Evolutionary conservation across 2,113 vertebrate species (phyloP), one percentile per base, ranked within the genome.

Genomic region (Oryzias javanicus): DNA sequence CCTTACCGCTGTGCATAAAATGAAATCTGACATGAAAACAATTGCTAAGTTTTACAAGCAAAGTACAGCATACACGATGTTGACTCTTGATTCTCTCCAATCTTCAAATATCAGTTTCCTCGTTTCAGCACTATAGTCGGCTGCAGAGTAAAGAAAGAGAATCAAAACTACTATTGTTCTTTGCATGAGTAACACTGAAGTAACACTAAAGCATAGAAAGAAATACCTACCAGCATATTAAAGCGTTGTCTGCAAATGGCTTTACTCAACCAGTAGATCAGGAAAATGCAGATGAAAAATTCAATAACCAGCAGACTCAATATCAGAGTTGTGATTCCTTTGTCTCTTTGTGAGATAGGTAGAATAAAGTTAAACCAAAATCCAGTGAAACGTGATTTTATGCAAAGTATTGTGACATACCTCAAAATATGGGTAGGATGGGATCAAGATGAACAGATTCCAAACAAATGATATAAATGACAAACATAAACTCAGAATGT

Each of bases 191-290:
- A 15, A 14, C 0, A 18, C 18, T n/a, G n/a, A 18, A 45, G 5
- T 44, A 15, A 14, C 0, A 18, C 18, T n/a, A n/a, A 18, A 42
- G 5, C 15, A 44, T 19, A 29, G 69, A 29, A 16, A 41, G 19
- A 56, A 48, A 35, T 1, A 60, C 69, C n/a, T 88, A 13, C 91
- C 89, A 92, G 62, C 16, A 60, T 74, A 78, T 91, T 91, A 79
- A 90, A 92, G 22, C 88, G 67, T 16, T 80, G 3, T 62, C 84
- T 78, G 84, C 89, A 92, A 1, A 92, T 47, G 17, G 88, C 89
- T 78, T 89, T 89, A 60, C 89, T 91, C 55, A 86, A 55, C 88
- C 87, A 91, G 76, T 76, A 89, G 75, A 88, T 88, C 60, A 89
- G 54, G 58, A 79, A 76, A 0, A 81, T 4, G 14, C 84, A 60